Evolutionary conservation across 2,113 vertebrate species (phyloP).

Genomic region (Panthera tigris): DNA sequence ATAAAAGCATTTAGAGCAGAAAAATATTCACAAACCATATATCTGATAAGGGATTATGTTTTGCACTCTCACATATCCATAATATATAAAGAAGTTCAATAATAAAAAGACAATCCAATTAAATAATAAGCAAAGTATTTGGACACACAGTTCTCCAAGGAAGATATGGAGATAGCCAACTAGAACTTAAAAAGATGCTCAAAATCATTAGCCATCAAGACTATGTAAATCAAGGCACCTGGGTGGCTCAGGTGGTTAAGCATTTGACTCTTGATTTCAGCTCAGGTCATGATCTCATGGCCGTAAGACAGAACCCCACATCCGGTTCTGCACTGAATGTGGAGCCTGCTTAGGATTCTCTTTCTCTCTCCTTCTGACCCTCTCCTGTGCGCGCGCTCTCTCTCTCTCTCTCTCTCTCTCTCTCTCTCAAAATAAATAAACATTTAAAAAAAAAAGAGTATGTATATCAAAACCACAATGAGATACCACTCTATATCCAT

Average conservation of each 20-base stretch:
- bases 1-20: neutral
- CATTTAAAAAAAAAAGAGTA: neutral
- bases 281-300: no score
- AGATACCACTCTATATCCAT: neutral
- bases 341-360: no score
- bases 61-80: neutral
- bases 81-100: neutral
- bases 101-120: neutral
- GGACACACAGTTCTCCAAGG: neutral
- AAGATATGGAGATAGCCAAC: neutral
- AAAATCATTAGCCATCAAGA: neutral
- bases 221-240: neutral
- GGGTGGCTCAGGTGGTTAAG: no score
- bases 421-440: no score
- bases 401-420: no score
- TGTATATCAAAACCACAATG: neutral
- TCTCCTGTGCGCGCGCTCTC: no score
- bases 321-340: no score
- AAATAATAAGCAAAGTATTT: neutral
- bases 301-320: no score
- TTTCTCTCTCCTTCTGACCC: no score
- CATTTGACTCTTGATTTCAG: no score
- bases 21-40: neutral
- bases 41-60: neutral
- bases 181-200: neutral